A percentile compares a stretch with the other conserved stretches of the same genome.
These are phyloP conservation scores for Saxidomus purpurata DNA, from an alignment of 1,140 invertebrate genomes.

Conservation along the genomic window DNA sequence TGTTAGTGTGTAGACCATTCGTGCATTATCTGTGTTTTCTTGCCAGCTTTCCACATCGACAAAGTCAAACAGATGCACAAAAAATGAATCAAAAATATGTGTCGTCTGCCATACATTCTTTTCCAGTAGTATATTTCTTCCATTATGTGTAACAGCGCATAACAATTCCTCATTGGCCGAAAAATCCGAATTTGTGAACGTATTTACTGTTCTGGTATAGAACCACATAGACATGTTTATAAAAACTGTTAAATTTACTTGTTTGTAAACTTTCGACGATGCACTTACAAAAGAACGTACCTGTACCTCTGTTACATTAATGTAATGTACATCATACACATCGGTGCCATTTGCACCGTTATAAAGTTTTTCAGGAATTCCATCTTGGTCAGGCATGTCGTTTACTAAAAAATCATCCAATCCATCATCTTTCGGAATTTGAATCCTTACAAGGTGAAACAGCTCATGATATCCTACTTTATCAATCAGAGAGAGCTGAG, in stretches of 20 bases:
- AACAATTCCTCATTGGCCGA: neutral
- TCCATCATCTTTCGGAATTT: slow-evolving; percentile 65
- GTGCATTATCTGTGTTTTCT: neutral
- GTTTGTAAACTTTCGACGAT: slow-evolving; percentile 2
- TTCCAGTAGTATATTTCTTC: slow-evolving; percentile 40
- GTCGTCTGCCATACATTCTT: slow-evolving; percentile 69
- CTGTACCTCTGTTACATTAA: slow-evolving; percentile 39
- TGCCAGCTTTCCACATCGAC: neutral
- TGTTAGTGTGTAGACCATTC: slow-evolving; percentile 10
- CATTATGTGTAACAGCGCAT: slow-evolving; percentile 9
- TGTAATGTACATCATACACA: slow-evolving; percentile 36
- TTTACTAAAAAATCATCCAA: slow-evolving; percentile 74
- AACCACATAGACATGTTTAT: slow-evolving; percentile 21
- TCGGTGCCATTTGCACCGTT: slow-evolving; percentile 68
- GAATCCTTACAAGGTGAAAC: slow-evolving; percentile 70
- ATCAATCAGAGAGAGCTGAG: slow-evolving; percentile 75
- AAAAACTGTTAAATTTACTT: neutral
- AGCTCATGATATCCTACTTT: slow-evolving; percentile 71
- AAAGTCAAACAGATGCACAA: slow-evolving; percentile 63
- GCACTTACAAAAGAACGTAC: neutral
- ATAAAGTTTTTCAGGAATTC: slow-evolving; percentile 71
- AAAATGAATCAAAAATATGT: slow-evolving; percentile 33
- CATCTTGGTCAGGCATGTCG: slow-evolving; percentile 61
- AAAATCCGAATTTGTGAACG: neutral
- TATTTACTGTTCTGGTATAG: slow-evolving; percentile 64